Base-by-base conservation (phyloP, 2,113 vertebrate species). In the Marmota monax region DNA sequence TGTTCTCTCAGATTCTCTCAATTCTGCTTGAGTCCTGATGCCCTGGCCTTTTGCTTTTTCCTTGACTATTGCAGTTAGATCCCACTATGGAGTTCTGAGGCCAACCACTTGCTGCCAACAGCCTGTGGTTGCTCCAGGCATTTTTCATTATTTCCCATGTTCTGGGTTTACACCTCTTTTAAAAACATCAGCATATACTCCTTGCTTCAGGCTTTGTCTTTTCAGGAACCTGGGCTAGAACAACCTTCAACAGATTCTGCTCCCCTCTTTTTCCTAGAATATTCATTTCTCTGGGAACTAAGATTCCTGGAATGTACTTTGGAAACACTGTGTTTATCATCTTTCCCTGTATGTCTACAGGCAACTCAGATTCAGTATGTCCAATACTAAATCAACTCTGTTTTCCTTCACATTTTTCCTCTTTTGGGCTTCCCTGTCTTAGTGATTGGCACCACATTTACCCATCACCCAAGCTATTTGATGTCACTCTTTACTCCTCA, bases 221-320 rank as follows among this genome's bases (percentile, higher is more conserved):
- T 20, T 58, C 20, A 20, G 56, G 6, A 58, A 58, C 56, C 56
- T 79, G 56, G 65, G 14, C 77, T 69, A 88, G 84, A 88, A 74
- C 76, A 78, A 37, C 76, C 11, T 94, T 92, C 65, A 39, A 61
- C 2, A 61, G 58, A 67, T 23, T 14, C 67, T 13, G 20, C 67
- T 11, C 18, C 5, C 11, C 11, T 3, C 39, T 17, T n/a, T 79
- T 76, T 72, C 88, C 58, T 77, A 20, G 89, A 92, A 95, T 84
- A 84, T 70, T 83, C 51, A 0, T 79, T 70, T 84, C 67, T 97
- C 73, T 73, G 42, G 39, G 82, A 97, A 96, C 61, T 82, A 25
- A 45, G 42, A 37, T 92, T 97, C 72, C 53, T 77, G 73, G 89
- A 95, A 91, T 10, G 79, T 4, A 53, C 48, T 82, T 79, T 58